Evolutionary conservation across 2,797 vertebrate genomes (phyloP), one percentile per base, ranked within the genome.

Genomic region (Etheostoma perlongum): DNA sequence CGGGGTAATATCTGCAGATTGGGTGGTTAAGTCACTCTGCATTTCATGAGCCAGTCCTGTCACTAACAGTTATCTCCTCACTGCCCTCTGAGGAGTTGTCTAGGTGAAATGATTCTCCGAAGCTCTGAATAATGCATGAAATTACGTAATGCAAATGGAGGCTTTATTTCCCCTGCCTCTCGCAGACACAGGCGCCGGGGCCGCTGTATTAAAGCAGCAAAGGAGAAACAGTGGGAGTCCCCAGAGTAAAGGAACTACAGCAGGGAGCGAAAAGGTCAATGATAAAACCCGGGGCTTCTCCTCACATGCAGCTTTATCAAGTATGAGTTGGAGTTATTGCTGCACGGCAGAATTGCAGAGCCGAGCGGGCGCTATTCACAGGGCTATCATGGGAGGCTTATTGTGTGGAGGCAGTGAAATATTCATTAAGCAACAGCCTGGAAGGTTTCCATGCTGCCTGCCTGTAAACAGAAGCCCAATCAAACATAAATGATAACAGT

Each of bases 41-140:
- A 92, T 94, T 93, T 93, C 91, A 94, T 91, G 90, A 94, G 92
- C 86, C 85, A 13, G 82, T 72, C 78, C 92, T 90, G 91, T 92
- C 91, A 92, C 90, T 89, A 90, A 84, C 91, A 86, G 91, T 93
- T 92, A 91, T 90, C 89, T 92, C 86, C 88, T 83, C 80, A 57
- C 85, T 79, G 86, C 84, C 89, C 91, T 92, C 91, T 61, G 85
- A 91, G 92, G 90, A 91, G 84, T 83, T 90, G 91, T 92, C 90
- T 81, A 83, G 89, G 87, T 90, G 89, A 93, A 93, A 93, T 88
- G 83, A 92, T 92, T 93, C 88, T 91, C 87, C 6, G 21, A 86
- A 86, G 61, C 81, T 78, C 89, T 95, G 93, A 93, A 94, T 95
- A 94, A 95, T 95, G 90, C 92, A 95, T 95, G 91, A 94, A 94